Evolutionary conservation across 2,888 invertebrate genomes (phyloP).

Genomic region (Phyto melanocephala): DNA sequence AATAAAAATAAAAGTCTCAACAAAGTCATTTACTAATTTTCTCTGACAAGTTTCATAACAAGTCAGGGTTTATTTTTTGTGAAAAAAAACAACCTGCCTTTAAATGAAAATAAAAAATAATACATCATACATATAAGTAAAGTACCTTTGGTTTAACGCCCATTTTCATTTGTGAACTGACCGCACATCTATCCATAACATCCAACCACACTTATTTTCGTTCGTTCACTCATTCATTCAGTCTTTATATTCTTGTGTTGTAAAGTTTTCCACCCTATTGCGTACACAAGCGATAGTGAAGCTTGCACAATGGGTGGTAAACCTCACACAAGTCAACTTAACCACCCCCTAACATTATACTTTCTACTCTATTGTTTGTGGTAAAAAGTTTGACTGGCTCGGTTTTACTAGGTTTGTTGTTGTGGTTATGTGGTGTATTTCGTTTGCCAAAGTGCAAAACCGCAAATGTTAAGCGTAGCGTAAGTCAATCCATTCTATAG

Average conservation of each 20-base stretch:
- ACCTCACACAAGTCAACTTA: slow-evolving; percentile 36
- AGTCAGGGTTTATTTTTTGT: slow-evolving; percentile 43
- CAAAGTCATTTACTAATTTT: slow-evolving; percentile 71
- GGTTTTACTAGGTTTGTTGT: slow-evolving; percentile 42
- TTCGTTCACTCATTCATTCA: slow-evolving; percentile 64
- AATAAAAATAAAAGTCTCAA: slow-evolving; percentile 71
- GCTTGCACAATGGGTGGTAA: slow-evolving; percentile 54
- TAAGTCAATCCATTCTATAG: slow-evolving; percentile 71
- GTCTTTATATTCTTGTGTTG: slow-evolving; percentile 64
- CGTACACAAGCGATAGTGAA: slow-evolving; percentile 69
- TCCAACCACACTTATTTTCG: slow-evolving; percentile 18
- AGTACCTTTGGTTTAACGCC: slow-evolving; percentile 62
- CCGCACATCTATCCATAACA: slow-evolving; percentile 51
- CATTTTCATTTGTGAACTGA: slow-evolving; percentile 62
- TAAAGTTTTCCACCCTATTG: slow-evolving; percentile 77
- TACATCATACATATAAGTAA: background rate
- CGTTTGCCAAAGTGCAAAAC: slow-evolving; percentile 75
- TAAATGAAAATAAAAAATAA: slow-evolving; percentile 3
- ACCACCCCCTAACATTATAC: slow-evolving; percentile 44
- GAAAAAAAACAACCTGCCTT: slow-evolving; percentile 47
- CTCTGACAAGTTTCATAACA: slow-evolving; percentile 62
- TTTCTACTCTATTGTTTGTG: slow-evolving; percentile 5
- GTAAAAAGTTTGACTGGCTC: background rate
- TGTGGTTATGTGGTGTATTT: slow-evolving; percentile 51
- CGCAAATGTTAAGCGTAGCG: slow-evolving; percentile 77